Evolutionary conservation across 2,113 vertebrate genomes (phyloP).

Genomic region (Heterotis niloticus): DNA sequence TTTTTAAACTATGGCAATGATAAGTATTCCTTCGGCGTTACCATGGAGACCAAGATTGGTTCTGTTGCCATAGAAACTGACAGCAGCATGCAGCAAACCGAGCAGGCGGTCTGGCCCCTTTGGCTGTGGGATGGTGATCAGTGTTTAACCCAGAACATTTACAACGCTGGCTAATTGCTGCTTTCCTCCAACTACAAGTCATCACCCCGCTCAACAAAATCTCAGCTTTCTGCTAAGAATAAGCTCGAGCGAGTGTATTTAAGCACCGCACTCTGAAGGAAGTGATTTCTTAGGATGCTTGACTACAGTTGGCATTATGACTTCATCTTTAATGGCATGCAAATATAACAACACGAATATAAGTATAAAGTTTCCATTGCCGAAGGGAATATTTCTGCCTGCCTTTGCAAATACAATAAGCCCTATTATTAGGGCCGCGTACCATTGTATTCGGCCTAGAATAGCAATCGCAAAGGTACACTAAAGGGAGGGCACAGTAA

Average conservation of each 20-base stretch:
- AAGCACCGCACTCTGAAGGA: too few relatives aligned
- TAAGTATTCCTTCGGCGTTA: constrained; percentile 64
- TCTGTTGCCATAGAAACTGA: constrained; percentile 76
- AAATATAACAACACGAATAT: not conserved
- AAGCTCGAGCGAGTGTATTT: not conserved
- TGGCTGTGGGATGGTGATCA: constrained; percentile 48
- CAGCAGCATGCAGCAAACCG: constrained; percentile 59
- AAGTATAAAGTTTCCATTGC: not conserved
- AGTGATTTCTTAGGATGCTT: not conserved
- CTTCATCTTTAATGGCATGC: not conserved
- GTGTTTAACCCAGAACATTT: constrained; percentile 69
- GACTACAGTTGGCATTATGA: not conserved
- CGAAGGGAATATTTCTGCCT: not conserved
- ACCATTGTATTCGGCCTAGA: too few relatives aligned
- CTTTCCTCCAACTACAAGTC: constrained; percentile 34
- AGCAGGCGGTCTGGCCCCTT: constrained; percentile 52
- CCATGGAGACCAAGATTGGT: constrained; percentile 76
- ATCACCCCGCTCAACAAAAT: constrained; percentile 23
- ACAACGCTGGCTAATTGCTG: constrained; percentile 52
- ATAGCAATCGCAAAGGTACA: too few relatives aligned
- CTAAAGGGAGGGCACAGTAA: not conserved
- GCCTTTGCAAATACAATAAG: too few relatives aligned
- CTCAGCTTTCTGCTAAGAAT: constrained; percentile 12
- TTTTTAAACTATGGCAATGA: constrained; percentile 30
- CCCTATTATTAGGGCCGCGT: too few relatives aligned